These are phyloP conservation scores for Dryobota labecula DNA, from an alignment of 2,888 invertebrate genomes.

Conservation along the genomic window DNA sequence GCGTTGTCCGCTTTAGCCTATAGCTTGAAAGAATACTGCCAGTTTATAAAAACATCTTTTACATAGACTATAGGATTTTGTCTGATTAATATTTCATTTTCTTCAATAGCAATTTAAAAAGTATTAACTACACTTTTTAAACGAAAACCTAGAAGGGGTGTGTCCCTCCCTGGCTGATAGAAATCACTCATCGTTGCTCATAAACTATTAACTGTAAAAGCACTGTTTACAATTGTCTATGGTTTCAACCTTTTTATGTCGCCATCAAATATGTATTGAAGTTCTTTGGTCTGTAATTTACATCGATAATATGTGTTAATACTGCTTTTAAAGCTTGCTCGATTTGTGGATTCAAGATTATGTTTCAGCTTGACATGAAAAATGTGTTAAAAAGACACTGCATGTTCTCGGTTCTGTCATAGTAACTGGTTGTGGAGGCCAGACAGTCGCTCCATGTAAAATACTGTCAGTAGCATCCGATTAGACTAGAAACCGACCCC, in stretches of 20 bases:
- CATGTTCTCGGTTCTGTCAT: background rate
- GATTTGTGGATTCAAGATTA: background rate
- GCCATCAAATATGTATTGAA: constrained; percentile 39
- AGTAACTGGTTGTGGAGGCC: no score
- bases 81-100: background rate
- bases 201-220: constrained; percentile 54
- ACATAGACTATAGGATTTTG: background rate
- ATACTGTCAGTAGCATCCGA: no score
- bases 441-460: no score
- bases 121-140: constrained; percentile 15
- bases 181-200: constrained; percentile 48
- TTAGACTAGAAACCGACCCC: background rate
- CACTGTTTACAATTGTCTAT: constrained; percentile 41
- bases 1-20: background rate
- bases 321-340: background rate
- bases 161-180: constrained; percentile 30
- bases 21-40: background rate
- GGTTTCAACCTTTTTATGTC: constrained; percentile 39
- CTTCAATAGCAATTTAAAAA: constrained; percentile 17
- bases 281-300: constrained; percentile 33
- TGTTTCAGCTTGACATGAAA: background rate
- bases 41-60: background rate
- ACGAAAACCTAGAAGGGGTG: constrained; percentile 12
- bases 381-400: background rate
- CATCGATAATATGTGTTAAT: background rate